Base-by-base conservation (phyloP, 1,140 invertebrate species). In the Sycophaga agraensis region DNA sequence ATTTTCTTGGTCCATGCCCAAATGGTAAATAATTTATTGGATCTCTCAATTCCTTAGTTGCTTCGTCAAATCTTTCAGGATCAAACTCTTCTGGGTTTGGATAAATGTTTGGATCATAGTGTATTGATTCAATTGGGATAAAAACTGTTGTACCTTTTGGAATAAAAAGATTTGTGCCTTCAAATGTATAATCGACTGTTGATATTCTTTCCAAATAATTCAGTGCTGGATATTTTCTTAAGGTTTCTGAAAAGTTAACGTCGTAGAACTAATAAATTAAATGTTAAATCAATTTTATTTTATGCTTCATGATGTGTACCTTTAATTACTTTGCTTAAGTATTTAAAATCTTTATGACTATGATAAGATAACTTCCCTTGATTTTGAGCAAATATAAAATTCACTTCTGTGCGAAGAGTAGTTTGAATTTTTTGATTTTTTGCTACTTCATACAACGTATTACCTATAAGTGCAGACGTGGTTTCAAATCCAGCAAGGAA, bases 11-110 rank as follows among this genome's bases (percentile, higher is more conserved):
- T 11, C 84, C 84, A 53, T 82, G 79, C 1, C 84, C 84, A 69
- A 88, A 88, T 2, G 86, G 85, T 28, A 85, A 71, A 68, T 78
- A 85, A 4, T 74, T 50, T 59, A 70, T 75, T 7, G 55, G 73
- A 66, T 71, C 79, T 21, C 82, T 67, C 5, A 55, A 58, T 19
- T 65, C 55, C 17, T 65, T 53, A 40, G 82, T 80, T 67, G 84
- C 84, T 1, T 80, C 72, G 12, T 75, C 67, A 69, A 90, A 91
- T 62, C 88, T 74, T 53, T 88, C 85, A 0, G 90, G 90, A 73
- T 88, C 79, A 66, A 89, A 91, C 14, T 69, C 73, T 9, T 86
- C 80, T 2, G 90, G 89, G 58, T 90, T 76, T 4, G 84, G 80
- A 72, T 82, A 91, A 55, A 84, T 78, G 16, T 82, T 73, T 3